Percentiles rank a stretch among this genome's conserved stretches.
Conservation (phyloP, 2,797 vertebrate genomes). For the Loris lydekkerianus region DNA sequence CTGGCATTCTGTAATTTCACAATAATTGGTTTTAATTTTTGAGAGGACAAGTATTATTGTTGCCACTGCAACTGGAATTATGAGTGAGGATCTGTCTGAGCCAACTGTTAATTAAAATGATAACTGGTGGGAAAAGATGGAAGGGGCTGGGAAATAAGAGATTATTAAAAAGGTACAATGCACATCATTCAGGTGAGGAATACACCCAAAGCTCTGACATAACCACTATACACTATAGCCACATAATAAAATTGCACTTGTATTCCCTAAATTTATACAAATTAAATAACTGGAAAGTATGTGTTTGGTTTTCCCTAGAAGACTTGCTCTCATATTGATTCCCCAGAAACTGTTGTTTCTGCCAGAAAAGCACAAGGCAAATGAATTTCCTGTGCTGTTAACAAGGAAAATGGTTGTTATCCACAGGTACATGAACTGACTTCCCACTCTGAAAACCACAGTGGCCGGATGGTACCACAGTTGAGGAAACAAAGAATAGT, state of each 20-base stretch:
- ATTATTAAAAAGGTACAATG: not conserved
- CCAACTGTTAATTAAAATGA: constrained; percentile 32
- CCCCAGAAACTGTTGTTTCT: not conserved
- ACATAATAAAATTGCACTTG: not conserved
- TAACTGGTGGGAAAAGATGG: not conserved
- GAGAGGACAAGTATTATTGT: not conserved
- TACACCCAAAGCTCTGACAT: not conserved
- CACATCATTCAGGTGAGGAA: not conserved
- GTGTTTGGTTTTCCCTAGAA: not conserved
- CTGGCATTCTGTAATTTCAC: not conserved
- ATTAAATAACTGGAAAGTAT: not conserved
- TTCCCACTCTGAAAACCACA: not conserved
- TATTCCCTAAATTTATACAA: not conserved
- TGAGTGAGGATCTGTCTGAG: not conserved
- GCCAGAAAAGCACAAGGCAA: constrained; percentile 34
- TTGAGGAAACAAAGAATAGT: not conserved
- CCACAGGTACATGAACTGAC: not conserved
- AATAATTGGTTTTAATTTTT: not conserved
- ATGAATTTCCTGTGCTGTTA: not conserved
- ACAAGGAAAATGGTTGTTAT: constrained; percentile 42
- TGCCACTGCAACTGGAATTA: not conserved
- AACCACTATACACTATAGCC: not conserved
- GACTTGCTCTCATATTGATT: constrained; percentile 14
- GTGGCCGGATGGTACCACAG: not conserved
- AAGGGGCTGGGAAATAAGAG: not conserved